Conservation (phyloP, 1,140 invertebrate genomes). For the Apocrypta bakeri region DNA sequence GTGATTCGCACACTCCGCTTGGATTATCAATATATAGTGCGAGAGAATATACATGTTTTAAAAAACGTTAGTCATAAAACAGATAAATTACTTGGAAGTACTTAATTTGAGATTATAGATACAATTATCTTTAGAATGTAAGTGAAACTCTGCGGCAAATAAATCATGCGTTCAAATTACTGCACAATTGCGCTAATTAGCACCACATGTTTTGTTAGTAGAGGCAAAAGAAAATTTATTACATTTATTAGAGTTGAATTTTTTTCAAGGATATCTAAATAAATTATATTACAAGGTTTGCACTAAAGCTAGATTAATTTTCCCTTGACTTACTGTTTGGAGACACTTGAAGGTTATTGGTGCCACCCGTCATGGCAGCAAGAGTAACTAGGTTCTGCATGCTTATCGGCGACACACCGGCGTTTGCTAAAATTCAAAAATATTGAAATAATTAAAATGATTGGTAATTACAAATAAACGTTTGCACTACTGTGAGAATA, state of each 20-base stretch:
- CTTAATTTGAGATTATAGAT: background rate
- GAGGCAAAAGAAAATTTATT: slow-evolving; percentile 1
- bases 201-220: background rate
- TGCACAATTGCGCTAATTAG: background rate
- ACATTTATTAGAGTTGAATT: background rate
- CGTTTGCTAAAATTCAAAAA: slow-evolving; percentile 69
- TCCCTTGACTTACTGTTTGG: slow-evolving; percentile 74
- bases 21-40: slow-evolving; percentile 11
- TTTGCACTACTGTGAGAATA: slow-evolving; percentile 10
- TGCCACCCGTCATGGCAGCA: slow-evolving; percentile 86
- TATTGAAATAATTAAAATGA: background rate
- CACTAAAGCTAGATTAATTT: background rate
- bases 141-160: background rate
- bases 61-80: background rate
- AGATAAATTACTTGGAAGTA: background rate
- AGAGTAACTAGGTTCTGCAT: slow-evolving; percentile 93
- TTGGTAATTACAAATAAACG: background rate
- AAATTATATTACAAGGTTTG: background rate
- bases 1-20: background rate
- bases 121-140: background rate
- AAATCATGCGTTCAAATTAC: background rate
- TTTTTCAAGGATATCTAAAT: background rate
- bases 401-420: slow-evolving; percentile 85
- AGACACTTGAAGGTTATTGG: slow-evolving; percentile 76
- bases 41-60: background rate